Evolutionary conservation across 2,888 invertebrate genomes (phyloP), one percentile per base, ranked within the genome.

Genomic region (Pecten maximus): DNA sequence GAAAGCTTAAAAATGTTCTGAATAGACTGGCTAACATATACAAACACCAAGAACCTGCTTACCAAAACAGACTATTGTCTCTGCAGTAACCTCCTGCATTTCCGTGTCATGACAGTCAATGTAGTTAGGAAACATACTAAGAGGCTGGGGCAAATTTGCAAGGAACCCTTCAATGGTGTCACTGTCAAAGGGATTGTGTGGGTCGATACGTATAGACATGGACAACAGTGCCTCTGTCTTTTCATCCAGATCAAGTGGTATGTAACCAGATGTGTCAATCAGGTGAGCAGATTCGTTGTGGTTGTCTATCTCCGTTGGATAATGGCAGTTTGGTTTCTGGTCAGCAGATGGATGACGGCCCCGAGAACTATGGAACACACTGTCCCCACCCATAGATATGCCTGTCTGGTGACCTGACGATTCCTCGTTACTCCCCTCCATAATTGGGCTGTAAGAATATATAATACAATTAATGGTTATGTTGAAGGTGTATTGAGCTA

Each of bases 111-210:
- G 54, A 16, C 74, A 74, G 28, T 87, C 40, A 40, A 93, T 91
- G 91, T 95, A 96, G 90, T 93, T 94, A 8, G 93, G 92, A 91
- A 93, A 94, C 4, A 91, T 89, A 35, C 89, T 87, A 28, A 96
- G 90, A 0, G 96, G 95, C 39, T 91, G 92, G 10, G 93, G 90
- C 88, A 97, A 97, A 94, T 98, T 97, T 91, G 98, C 97, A 94
- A 99, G 97, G 91, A 99, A 97, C 4, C 98, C 97, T 86, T 97
- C 97, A 88, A 98, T 97, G 44, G 98, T 97, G 89, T 97, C 97
- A 89, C 97, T 97, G 96, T 98, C 98, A 96, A 99, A 99, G 0
- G 99, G 99, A 97, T 99, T 98, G 54, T 94, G 92, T 0, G 95
- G 95, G 91, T 96, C 95, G 4, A 96, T 94, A 87, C 93, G 92